Evolutionary conservation across 2,888 invertebrate genomes (phyloP).

Genomic region (Carterocephalus palaemon): DNA sequence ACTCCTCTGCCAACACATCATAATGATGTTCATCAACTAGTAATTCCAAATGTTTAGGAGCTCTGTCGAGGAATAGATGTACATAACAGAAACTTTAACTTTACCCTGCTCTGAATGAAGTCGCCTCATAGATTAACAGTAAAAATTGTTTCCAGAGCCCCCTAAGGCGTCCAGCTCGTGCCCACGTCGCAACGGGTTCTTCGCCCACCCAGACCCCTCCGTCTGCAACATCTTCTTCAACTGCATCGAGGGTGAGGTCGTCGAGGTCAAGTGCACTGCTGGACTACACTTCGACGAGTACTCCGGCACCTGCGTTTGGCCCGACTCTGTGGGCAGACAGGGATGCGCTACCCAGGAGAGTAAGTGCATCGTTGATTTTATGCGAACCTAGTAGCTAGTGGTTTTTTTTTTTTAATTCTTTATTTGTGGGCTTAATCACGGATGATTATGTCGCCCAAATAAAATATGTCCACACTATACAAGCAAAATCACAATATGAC

Average conservation of each 20-base stretch:
- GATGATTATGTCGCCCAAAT: constrained; percentile 5
- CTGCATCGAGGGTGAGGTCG: constrained; percentile 91
- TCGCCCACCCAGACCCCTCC: constrained; percentile 89
- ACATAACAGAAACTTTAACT: too few species aligned
- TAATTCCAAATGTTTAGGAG: too few species aligned
- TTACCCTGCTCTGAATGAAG: neutral
- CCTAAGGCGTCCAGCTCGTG: constrained; percentile 85
- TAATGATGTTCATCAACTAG: too few species aligned
- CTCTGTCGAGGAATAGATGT: too few species aligned
- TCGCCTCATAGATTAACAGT: too few species aligned
- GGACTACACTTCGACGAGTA: constrained; percentile 94
- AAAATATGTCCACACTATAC: too few species aligned
- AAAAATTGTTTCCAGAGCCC: constrained; percentile 78
- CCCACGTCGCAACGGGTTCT: constrained; percentile 93
- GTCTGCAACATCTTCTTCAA: constrained; percentile 93
- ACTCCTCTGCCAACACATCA: too few species aligned
- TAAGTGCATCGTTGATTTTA: constrained; percentile 57
- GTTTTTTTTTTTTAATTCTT: too few species aligned
- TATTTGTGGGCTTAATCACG: too few species aligned
- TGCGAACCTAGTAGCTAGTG: neutral
- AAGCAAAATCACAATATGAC: too few species aligned
- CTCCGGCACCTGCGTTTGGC: constrained; percentile 94
- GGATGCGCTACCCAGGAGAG: constrained; percentile 82
- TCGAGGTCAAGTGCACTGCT: constrained; percentile 89
- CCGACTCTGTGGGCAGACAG: constrained; percentile 86